Conservation (phyloP, 2,797 vertebrate genomes). For the Martes flavigula region DNA sequence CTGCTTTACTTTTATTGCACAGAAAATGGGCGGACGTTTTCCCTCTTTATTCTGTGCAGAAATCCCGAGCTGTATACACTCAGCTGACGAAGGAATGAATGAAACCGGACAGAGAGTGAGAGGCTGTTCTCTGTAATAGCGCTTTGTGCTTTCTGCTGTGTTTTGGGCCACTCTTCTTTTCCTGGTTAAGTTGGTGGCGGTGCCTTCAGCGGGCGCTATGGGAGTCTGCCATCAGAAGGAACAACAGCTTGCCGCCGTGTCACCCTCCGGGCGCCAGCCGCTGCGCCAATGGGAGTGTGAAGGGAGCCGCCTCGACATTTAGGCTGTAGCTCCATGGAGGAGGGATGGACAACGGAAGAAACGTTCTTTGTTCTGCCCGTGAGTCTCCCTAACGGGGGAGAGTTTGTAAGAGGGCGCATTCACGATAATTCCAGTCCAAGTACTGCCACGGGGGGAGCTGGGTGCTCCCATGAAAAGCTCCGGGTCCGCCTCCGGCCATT, state of each 20-base stretch:
- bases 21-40: background rate
- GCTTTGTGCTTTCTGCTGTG: background rate
- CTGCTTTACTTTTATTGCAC: background rate
- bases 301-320: background rate
- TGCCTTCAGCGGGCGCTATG: background rate
- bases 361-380: background rate
- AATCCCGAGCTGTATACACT: background rate
- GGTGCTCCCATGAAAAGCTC: too few relatives aligned
- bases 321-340: background rate
- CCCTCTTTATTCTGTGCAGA: background rate
- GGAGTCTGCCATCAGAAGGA: accelerated
- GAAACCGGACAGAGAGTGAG: background rate
- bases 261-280: accelerated
- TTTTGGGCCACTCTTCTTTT: background rate
- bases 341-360: background rate
- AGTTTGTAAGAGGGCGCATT: accelerated
- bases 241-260: accelerated
- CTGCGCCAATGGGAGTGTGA: accelerated
- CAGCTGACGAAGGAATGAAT: background rate
- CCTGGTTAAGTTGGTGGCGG: accelerated
- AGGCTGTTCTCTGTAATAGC: background rate
- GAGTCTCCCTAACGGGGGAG: background rate
- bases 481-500: accelerated
- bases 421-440: accelerated
- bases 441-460: accelerated